Base-by-base conservation (phyloP, 2,113 vertebrate genomes). In the Sarotherodon lohbergeri region DNA sequence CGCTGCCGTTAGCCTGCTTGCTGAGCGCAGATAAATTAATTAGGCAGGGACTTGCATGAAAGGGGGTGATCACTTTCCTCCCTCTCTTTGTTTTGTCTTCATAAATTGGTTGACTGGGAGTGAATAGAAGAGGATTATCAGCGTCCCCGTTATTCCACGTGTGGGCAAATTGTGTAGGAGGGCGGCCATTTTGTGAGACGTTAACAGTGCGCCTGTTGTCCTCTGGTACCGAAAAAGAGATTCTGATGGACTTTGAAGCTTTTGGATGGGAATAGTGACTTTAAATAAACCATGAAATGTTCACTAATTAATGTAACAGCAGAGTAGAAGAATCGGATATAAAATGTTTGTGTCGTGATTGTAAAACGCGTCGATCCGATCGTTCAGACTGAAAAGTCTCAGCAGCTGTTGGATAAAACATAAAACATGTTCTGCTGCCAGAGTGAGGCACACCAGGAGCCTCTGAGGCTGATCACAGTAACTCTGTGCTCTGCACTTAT, bases 401-500 rank as follows among this genome's bases (percentile, higher is more conserved):
- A 76, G 68, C 22, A 76, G 68, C 22, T 48, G 68, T 48, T 76
- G 41, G 22, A 76, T 43, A 43, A 71, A 71, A 43, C 7, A 24
- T 7, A 76, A 73, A 73, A 29, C n/a, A 17, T 76, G 68, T 76
- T 6, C 41, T 27, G 63, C 36, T 41, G 36, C 36, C 36, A 41
- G n/a, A 0, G 12, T 5, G 41, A 73, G 22, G 68, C 68, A 4
- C 61, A 10, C 68, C 39, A 11, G 41, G 41, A 73, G 22, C 68
- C n/a, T 0, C 0, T 10, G 41, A 48, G 41, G 22, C 41, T 7
- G 41, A 48, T 48, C 9, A 0, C 41, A 17, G 41, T 1, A 9
- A 27, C 66, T 14, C 39, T 32, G 27, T 6, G 3, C 8, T 32
- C 29, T 3, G 41, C 43, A 24, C 5, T 9, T 52, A 54, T 22